Evolutionary conservation across 1,140 invertebrate genomes (phyloP), one percentile per base, ranked within the genome.

Genomic region (Drosophila funebris): DNA sequence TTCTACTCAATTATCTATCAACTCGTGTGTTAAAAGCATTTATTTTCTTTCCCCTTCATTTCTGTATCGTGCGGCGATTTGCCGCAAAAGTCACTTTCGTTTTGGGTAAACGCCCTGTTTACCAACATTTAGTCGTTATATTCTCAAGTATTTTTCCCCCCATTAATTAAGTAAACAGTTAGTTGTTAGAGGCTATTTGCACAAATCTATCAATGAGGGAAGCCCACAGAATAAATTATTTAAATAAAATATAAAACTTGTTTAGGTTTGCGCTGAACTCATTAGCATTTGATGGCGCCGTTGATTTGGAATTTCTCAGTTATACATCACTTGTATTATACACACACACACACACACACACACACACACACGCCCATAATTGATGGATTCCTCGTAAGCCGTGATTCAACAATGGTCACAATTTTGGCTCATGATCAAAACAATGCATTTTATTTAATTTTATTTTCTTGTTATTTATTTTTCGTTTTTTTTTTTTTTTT

Each of bases 81-180:
- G 13, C 20, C 4, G n/a, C 37, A 33, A 54, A 63, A 54, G 41
- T 11, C 46, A 29, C 60, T 63, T 63, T 63, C 46, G 14, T 39
- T 52, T 63, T 29, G 18, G 18, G 11, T n/a, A 24, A 44, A 29
- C 66, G 80, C 76, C 64, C 61, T 60, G 11, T 84, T 82, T 73
- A 66, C 69, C 56, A 20, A 69, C 27, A 79, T 63, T 44, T 66
- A 70, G 24, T 11, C 43, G 33, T 48, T 41, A 50, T 57, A 57
- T 29, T 36, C 61, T 57, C 48, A 64, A 61, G 71, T 78, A 87
- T 63, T 87, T 82, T 82, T 87, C 83, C 72, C 73, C 69, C 71
- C 82, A 87, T 82, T 82, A 82, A 76, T 87, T 78, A 73, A 67
- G 67, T 85, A 78, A 78, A 82, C 71, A 77, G 24, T 76, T 72